Conservation (phyloP, 2,888 invertebrate species). For the Sympetrum striolatum region DNA sequence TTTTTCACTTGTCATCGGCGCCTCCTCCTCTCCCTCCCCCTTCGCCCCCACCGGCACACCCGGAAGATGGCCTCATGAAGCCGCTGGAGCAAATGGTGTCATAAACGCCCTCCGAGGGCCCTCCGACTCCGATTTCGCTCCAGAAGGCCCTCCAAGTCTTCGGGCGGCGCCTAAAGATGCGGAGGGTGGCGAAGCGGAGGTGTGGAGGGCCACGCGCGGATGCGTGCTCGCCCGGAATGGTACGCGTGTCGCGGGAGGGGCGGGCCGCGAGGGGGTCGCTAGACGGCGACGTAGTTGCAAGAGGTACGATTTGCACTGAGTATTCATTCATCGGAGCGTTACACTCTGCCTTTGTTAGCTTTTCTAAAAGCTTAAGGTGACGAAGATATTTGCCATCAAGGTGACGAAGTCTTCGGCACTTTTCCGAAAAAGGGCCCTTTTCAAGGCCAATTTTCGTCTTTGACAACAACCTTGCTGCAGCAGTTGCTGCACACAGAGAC, state of each 20-base stretch:
- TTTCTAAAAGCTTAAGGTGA: no score
- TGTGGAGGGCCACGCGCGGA: background rate
- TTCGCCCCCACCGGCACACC: background rate
- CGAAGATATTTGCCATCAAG: no score
- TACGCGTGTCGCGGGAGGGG: background rate
- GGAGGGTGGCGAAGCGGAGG: background rate
- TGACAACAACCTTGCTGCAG: no score
- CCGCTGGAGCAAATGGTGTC: slow-evolving; percentile 1
- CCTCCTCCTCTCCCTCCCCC: background rate
- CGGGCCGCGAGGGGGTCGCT: background rate
- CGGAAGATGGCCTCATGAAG: slow-evolving; percentile 1
- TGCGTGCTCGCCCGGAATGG: background rate
- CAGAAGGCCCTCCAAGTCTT: background rate
- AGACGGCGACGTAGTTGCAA: no score
- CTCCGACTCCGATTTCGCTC: background rate
- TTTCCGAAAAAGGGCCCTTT: no score
- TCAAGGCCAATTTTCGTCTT: no score
- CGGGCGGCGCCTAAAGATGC: background rate
- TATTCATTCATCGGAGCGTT: no score
- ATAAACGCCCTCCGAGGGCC: background rate
- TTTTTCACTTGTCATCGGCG: slow-evolving; percentile 42
- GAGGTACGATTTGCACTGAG: no score
- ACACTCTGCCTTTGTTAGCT: no score
- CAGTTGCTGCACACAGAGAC: no score
- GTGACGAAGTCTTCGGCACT: no score